Conservation (phyloP, 2,113 vertebrate genomes). For the Spea bombifrons region DNA sequence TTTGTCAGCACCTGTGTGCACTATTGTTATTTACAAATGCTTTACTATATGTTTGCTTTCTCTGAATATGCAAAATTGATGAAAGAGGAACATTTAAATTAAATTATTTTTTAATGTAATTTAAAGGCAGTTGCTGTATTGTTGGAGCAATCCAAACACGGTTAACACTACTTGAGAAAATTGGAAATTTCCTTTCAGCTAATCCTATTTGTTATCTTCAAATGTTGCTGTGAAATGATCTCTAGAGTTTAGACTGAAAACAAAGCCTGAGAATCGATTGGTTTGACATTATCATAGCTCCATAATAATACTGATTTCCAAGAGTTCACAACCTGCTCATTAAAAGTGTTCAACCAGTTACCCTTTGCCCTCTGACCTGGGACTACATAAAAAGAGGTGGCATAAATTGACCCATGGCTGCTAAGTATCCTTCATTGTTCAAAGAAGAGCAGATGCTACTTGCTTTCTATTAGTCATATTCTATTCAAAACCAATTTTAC, state of each 20-base stretch:
- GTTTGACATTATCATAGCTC: conserved; percentile 19
- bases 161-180: neutral
- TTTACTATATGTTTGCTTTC: too few relatives aligned
- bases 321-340: conserved; percentile 35
- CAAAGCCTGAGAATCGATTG: conserved; percentile 17
- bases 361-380: conserved; percentile 20
- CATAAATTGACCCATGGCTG: neutral
- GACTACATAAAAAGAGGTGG: conserved; percentile 13
- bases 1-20: too few relatives aligned
- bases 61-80: too few relatives aligned
- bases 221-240: conserved; percentile 7
- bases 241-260: conserved; percentile 15
- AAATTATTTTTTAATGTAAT: too few relatives aligned
- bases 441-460: conserved; percentile 20
- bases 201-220: conserved; percentile 14
- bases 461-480: neutral
- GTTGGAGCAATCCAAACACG: too few relatives aligned
- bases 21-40: too few relatives aligned
- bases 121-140: too few relatives aligned
- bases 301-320: conserved; percentile 21
- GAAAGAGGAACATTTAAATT: too few relatives aligned
- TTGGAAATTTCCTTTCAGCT: conserved; percentile 3
- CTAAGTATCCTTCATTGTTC: conserved; percentile 27
- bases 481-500: too few relatives aligned
- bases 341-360: conserved; percentile 35